Percentiles rank a stretch among this genome's conserved stretches.
Conservation (phyloP, 2,888 invertebrate genomes). For the Philereme vetulata region DNA sequence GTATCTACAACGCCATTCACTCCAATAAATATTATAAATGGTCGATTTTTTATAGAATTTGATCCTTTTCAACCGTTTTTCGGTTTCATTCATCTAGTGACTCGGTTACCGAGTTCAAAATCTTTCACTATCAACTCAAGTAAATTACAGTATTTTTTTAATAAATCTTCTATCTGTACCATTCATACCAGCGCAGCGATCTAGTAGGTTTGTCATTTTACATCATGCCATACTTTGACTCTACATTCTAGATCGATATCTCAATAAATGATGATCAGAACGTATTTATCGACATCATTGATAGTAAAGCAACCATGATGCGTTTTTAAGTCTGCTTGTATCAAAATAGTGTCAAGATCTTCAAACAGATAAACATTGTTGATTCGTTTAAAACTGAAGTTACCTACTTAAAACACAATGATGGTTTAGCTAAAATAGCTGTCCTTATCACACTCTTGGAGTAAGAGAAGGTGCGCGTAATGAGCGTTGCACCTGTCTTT, state of each 20-base stretch:
- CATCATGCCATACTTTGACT: too few relatives aligned
- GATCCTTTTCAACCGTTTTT: slow-evolving; percentile 13
- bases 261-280: too few relatives aligned
- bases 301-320: slow-evolving; percentile 1
- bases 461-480: slow-evolving; percentile 17
- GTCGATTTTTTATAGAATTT: slow-evolving; percentile 6
- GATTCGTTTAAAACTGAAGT: slow-evolving; percentile 24
- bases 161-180: too few relatives aligned
- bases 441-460: slow-evolving; percentile 25
- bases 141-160: too few relatives aligned
- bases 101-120: slow-evolving; percentile 22
- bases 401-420: slow-evolving; percentile 11
- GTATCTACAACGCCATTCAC: neutral
- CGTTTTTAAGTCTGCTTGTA: slow-evolving; percentile 56
- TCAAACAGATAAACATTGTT: slow-evolving; percentile 65
- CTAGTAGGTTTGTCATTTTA: too few relatives aligned
- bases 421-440: slow-evolving; percentile 9
- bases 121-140: too few relatives aligned
- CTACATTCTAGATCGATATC: too few relatives aligned
- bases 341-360: slow-evolving; percentile 77
- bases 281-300: too few relatives aligned
- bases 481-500: slow-evolving; percentile 17
- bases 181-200: too few relatives aligned
- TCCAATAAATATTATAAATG: neutral
- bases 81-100: slow-evolving; percentile 19